Evolutionary conservation across 2,113 vertebrate species (phyloP).

Genomic region (Gymnocephalus cernua): DNA sequence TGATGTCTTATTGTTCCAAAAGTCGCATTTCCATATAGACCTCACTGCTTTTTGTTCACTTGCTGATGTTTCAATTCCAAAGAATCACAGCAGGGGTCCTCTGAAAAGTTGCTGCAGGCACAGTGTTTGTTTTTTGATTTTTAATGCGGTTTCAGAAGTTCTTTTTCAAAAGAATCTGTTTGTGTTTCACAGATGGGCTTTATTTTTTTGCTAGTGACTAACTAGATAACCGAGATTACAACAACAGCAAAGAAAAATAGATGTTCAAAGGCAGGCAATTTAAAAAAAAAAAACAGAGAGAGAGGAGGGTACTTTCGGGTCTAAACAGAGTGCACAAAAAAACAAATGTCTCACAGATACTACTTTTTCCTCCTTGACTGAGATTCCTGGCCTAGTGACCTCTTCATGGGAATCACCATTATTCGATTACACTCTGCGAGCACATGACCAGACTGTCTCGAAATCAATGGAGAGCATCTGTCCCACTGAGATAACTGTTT

Average conservation of each 20-base stretch:
- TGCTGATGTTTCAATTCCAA: neutral
- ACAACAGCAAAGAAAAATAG: neutral
- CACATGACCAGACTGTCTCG: conserved; percentile 36
- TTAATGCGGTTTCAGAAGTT: neutral
- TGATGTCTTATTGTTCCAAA: conserved; percentile 1
- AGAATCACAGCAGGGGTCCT: conserved; percentile 16
- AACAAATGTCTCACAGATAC: conserved; percentile 1
- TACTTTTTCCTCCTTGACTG: neutral
- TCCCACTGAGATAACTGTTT: conserved; percentile 67
- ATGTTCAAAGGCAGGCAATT: neutral
- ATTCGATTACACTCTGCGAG: conserved; percentile 58
- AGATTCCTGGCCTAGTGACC: conserved; percentile 45
- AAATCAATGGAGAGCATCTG: conserved; percentile 79
- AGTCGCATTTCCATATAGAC: conserved; percentile 18
- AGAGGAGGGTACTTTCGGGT: neutral
- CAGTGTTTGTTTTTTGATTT: conserved; percentile 31
- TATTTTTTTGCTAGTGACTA: conserved; percentile 36
- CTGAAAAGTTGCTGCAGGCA: conserved; percentile 19
- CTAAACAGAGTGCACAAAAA: neutral
- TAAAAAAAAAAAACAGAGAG: neutral
- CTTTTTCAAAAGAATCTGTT: conserved; percentile 4
- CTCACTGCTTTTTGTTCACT: neutral
- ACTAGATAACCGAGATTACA: conserved; percentile 39
- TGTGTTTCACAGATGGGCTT: conserved; percentile 4
- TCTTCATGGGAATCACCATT: conserved; percentile 64